These are phyloP conservation scores for Uloborus diversus DNA, from an alignment of 1,140 invertebrate species.

Conservation along the genomic window DNA sequence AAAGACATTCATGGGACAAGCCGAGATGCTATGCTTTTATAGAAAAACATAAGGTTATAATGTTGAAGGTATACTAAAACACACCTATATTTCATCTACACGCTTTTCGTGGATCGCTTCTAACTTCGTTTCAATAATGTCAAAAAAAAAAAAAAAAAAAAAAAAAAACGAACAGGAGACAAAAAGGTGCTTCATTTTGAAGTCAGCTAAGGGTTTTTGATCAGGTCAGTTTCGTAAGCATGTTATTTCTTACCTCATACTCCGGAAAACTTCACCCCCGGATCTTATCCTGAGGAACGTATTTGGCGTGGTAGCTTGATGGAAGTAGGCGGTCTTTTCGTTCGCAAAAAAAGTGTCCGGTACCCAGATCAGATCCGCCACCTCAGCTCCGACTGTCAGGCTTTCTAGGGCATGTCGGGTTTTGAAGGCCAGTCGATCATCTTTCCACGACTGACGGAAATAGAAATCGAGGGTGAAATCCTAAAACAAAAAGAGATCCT, in stretches of 20 bases:
- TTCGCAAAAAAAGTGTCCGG: conserved; percentile 71
- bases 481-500: conserved; percentile 62
- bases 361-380: conserved; percentile 69
- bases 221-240: too few relatives aligned
- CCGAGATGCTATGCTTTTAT: too few relatives aligned
- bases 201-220: too few relatives aligned
- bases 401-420: conserved; percentile 64
- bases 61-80: too few relatives aligned
- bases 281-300: conserved; percentile 69
- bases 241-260: conserved; percentile 68
- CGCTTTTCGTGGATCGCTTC: too few relatives aligned
- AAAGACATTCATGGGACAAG: too few relatives aligned
- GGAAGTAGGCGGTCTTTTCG: conserved; percentile 70
- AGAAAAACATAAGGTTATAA: too few relatives aligned
- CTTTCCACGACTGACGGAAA: conserved; percentile 70
- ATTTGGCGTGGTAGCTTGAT: conserved; percentile 70
- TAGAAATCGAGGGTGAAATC: conserved; percentile 73
- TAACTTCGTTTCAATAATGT: too few relatives aligned
- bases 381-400: conserved; percentile 69
- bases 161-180: too few relatives aligned
- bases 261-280: conserved; percentile 67
- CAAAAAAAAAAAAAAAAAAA: too few relatives aligned
- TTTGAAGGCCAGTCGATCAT: conserved; percentile 68
- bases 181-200: too few relatives aligned
- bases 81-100: too few relatives aligned